These are phyloP conservation scores for Peromyscus melanophrys DNA, from an alignment of 2,797 vertebrate genomes.

Conservation along the genomic window DNA sequence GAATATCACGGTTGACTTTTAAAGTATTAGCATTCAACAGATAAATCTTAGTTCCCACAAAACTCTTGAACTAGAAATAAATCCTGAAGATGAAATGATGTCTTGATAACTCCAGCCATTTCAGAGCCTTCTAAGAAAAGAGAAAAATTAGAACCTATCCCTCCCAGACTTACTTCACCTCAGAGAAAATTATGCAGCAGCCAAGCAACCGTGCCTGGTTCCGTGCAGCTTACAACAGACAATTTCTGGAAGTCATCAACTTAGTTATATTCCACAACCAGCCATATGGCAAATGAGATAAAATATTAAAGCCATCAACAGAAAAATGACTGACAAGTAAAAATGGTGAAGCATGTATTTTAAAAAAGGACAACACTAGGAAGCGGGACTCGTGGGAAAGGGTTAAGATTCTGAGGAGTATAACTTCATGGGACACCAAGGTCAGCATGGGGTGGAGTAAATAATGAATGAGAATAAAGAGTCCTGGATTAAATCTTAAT, in stretches of 20 bases:
- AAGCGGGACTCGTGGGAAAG: neutral
- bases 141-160: conserved; percentile 57
- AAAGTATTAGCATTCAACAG: conserved; percentile 71
- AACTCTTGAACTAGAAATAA: conserved; percentile 79
- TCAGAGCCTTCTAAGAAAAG: conserved; percentile 65
- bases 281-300: neutral
- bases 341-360: neutral
- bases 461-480: neutral
- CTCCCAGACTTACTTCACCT: conserved; percentile 17
- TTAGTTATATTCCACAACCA: neutral
- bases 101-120: conserved; percentile 76
- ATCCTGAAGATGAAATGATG: conserved; percentile 78
- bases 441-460: neutral
- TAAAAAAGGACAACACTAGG: neutral
- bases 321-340: neutral
- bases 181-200: neutral
- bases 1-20: conserved; percentile 62
- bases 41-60: conserved; percentile 72
- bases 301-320: neutral
- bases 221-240: too few relatives aligned
- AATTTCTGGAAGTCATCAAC: neutral
- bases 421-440: neutral
- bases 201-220: too few relatives aligned
- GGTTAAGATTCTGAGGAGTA: neutral
- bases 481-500: neutral